These are phyloP conservation scores for Odontocerum albicorne DNA, from an alignment of 2,888 invertebrate species.

Conservation along the genomic window DNA sequence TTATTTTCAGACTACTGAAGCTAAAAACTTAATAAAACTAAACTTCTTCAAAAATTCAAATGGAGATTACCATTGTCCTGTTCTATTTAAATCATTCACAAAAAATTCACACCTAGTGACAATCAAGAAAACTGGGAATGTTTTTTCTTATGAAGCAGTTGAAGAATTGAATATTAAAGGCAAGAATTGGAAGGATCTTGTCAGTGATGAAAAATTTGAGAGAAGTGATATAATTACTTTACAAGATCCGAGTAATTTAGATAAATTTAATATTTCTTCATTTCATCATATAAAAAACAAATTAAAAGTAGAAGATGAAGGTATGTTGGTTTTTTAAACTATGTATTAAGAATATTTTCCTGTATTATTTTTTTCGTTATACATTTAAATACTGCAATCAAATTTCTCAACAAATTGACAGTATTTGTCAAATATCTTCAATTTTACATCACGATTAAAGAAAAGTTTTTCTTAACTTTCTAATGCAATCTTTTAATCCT, in stretches of 20 bases:
- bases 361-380: too few relatives aligned
- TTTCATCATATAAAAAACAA: slow-evolving; percentile 95
- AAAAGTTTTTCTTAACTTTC: too few relatives aligned
- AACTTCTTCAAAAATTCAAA: slow-evolving; percentile 86
- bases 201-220: slow-evolving; percentile 85
- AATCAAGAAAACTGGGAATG: slow-evolving; percentile 90
- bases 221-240: slow-evolving; percentile 89
- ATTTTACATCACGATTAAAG: too few relatives aligned
- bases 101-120: slow-evolving; percentile 94
- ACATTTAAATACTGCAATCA: too few relatives aligned
- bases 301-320: slow-evolving; percentile 84
- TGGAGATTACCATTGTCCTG: slow-evolving; percentile 89
- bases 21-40: slow-evolving; percentile 80
- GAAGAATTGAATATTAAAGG: slow-evolving; percentile 95
- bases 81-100: slow-evolving; percentile 88
- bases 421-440: too few relatives aligned
- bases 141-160: slow-evolving; percentile 92
- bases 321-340: too few relatives aligned
- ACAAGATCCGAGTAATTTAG: slow-evolving; percentile 86
- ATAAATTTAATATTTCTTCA: slow-evolving; percentile 91
- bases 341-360: too few relatives aligned
- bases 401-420: too few relatives aligned
- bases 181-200: slow-evolving; percentile 90
- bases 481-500: neutral
- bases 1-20: slow-evolving; percentile 68